Percentiles rank a stretch among this genome's conserved stretches.
Conservation (phyloP, 2,797 vertebrate species). For the Fratercula arctica region DNA sequence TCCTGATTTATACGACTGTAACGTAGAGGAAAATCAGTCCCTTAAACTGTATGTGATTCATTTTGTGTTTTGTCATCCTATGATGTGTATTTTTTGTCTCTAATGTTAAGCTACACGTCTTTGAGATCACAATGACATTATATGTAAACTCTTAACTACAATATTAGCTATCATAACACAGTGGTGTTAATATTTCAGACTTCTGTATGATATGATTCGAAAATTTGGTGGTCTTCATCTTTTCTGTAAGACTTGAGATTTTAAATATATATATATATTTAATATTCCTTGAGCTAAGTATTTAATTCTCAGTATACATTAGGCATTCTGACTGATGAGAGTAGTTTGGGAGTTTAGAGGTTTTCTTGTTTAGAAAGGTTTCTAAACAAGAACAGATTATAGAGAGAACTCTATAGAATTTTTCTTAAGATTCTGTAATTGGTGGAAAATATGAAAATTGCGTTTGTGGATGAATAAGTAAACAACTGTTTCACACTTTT, state of each 20-base stretch:
- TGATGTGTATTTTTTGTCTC: neutral
- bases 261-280: neutral
- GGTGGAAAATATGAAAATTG: constrained; percentile 23
- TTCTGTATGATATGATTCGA: neutral
- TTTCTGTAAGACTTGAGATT: neutral
- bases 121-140: neutral
- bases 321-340: neutral
- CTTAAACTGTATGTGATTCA: neutral
- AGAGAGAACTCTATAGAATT: constrained; percentile 6
- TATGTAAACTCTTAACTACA: neutral
- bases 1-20: neutral
- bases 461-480: constrained; percentile 17
- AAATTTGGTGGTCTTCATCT: neutral
- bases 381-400: constrained; percentile 45
- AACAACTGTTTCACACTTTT: neutral
- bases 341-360: constrained; percentile 10
- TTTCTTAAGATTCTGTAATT: constrained; percentile 44
- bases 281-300: neutral
- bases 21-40: neutral
- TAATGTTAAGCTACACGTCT: neutral
- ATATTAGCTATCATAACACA: neutral
- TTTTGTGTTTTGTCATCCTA: neutral
- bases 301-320: neutral
- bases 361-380: neutral
- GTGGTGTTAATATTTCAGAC: neutral